A percentile compares a stretch with the other conserved stretches of the same genome.
phyloP scores from a whole-genome alignment of 2,113 vertebrate species.

The Coracopsis vasa region DNA sequence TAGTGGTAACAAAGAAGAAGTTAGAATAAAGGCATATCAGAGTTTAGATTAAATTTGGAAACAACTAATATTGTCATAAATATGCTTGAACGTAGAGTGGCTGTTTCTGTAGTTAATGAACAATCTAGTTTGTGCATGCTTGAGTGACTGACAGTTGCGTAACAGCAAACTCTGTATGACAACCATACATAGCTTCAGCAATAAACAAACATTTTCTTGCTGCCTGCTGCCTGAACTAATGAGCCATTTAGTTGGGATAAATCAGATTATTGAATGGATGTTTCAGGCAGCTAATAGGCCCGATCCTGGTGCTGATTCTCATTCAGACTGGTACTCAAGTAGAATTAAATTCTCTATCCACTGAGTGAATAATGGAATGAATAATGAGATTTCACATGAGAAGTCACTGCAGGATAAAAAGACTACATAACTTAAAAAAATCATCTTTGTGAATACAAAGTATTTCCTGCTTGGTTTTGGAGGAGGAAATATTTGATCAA shows the following conservation, averaged over 20 bases:
- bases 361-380: background rate
- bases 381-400: background rate
- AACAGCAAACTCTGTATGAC: slow-evolving; percentile 35
- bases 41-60: background rate
- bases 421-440: background rate
- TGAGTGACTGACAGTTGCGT: background rate
- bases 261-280: slow-evolving; percentile 26
- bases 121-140: background rate
- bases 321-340: slow-evolving; percentile 6
- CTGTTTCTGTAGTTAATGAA: slow-evolving; percentile 6
- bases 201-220: slow-evolving; percentile 6
- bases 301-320: slow-evolving; percentile 19
- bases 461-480: background rate
- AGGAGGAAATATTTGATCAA: background rate
- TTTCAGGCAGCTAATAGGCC: slow-evolving; percentile 30
- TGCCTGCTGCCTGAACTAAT: slow-evolving; percentile 51
- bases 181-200: slow-evolving; percentile 12
- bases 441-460: background rate
- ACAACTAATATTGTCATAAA: background rate
- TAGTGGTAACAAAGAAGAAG: background rate
- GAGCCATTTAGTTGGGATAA: slow-evolving; percentile 31
- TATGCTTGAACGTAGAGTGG: background rate
- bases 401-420: background rate
- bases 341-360: slow-evolving; percentile 38
- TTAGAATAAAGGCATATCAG: background rate